These are phyloP conservation scores for Lottia gigantea DNA, from an alignment of 2,888 invertebrate species.

Conservation along the genomic window DNA sequence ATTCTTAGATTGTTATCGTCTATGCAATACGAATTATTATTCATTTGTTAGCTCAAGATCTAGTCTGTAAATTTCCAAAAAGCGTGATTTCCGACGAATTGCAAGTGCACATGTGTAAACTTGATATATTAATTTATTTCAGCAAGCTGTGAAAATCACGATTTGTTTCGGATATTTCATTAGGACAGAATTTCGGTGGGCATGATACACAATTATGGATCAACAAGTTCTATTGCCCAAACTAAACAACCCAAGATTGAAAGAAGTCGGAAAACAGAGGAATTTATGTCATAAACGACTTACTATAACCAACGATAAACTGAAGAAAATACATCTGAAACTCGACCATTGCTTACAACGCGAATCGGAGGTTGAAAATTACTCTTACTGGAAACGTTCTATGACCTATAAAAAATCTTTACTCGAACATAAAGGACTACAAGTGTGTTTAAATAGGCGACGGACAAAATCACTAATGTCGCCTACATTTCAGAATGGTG, in stretches of 20 bases:
- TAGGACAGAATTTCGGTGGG: no score
- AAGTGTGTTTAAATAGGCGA: not conserved
- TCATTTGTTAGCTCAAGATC: no score
- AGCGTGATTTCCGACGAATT: no score
- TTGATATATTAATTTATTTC: no score
- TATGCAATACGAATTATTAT: no score
- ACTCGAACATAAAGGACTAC: not conserved
- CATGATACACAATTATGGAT: not conserved
- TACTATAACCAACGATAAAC: not conserved
- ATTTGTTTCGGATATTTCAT: no score
- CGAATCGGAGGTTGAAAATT: not conserved
- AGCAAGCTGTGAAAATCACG: no score
- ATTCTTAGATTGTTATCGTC: no score
- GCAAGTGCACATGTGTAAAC: no score
- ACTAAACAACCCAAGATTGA: not conserved
- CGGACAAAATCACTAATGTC: not conserved
- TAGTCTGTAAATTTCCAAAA: no score
- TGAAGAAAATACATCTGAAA: not conserved
- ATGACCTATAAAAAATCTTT: not conserved
- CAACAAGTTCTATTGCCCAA: not conserved
- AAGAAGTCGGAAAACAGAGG: not conserved
- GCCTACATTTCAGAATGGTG: slow-evolving; percentile 2
- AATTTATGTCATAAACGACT: not conserved
- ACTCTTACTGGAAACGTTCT: not conserved
- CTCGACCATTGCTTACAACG: not conserved